Conservation (phyloP, 2,113 vertebrate genomes). For the Charadrius vociferus region DNA sequence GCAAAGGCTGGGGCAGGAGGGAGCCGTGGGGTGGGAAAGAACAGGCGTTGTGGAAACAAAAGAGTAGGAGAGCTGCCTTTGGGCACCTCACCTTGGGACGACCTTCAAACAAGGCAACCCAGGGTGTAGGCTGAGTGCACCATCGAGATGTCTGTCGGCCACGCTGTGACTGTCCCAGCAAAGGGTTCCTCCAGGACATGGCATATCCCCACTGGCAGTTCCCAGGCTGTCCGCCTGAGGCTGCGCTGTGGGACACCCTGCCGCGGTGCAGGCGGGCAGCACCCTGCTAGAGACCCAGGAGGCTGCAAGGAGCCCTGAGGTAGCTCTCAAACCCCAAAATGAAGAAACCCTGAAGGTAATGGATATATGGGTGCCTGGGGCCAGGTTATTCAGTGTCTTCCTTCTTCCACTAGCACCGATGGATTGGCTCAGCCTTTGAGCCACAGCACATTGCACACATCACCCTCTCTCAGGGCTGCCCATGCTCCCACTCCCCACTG, state of each 20-base stretch:
- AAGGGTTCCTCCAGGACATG: not conserved
- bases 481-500: not conserved
- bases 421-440: not conserved
- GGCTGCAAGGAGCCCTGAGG: not conserved
- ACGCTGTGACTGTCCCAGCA: rapidly evolving
- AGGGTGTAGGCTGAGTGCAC: rapidly evolving
- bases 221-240: not conserved
- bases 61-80: not conserved
- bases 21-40: rapidly evolving
- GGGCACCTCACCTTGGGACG: not conserved
- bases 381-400: not conserved
- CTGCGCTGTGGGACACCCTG: rapidly evolving
- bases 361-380: no score
- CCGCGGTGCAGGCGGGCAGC: rapidly evolving
- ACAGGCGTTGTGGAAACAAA: rapidly evolving
- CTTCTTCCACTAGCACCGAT: not conserved
- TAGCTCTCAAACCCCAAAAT: not conserved
- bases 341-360: not conserved
- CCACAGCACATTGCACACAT: not conserved
- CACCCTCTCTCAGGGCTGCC: not conserved
- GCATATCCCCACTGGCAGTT: not conserved
- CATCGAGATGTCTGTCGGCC: rapidly evolving
- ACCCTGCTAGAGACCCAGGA: not conserved
- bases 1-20: not conserved
- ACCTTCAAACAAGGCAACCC: not conserved